Conservation (phyloP, 2,888 invertebrate species). For the Ditylenchus weischeri region DNA sequence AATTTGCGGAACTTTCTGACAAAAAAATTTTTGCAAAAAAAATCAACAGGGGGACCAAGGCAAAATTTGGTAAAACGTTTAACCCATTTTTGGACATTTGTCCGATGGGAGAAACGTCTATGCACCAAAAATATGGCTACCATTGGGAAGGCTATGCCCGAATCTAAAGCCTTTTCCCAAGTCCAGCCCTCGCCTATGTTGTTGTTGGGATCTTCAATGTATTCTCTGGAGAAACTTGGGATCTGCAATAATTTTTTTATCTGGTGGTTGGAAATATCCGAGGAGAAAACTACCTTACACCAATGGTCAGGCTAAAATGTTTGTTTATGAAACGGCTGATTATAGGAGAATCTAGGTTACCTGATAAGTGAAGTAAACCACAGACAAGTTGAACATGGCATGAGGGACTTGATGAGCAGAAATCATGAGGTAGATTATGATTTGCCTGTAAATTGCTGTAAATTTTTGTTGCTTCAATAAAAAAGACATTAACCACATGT, state of each 20-base stretch:
- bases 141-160: conserved; percentile 46
- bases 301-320: conserved; percentile 40
- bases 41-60: too few relatives aligned
- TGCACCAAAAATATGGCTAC: conserved; percentile 26
- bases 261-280: too few relatives aligned
- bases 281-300: not conserved
- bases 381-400: conserved; percentile 49
- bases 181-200: conserved; percentile 44
- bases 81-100: too few relatives aligned
- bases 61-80: too few relatives aligned
- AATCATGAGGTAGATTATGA: conserved; percentile 55
- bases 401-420: conserved; percentile 57
- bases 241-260: conserved; percentile 31
- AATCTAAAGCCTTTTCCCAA: conserved; percentile 52
- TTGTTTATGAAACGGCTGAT: too few relatives aligned
- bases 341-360: conserved; percentile 27
- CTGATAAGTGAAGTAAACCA: conserved; percentile 58
- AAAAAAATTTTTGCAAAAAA: too few relatives aligned
- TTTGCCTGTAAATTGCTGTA: conserved; percentile 38
- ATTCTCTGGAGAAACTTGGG: conserved; percentile 44
- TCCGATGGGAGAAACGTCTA: too few relatives aligned
- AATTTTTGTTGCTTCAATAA: not conserved
- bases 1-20: too few relatives aligned
- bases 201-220: conserved; percentile 38
- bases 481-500: conserved; percentile 48